Evolutionary conservation across 2,113 vertebrate genomes (phyloP), one percentile per base, ranked within the genome.

Genomic region (Lethenteron reissneri): DNA sequence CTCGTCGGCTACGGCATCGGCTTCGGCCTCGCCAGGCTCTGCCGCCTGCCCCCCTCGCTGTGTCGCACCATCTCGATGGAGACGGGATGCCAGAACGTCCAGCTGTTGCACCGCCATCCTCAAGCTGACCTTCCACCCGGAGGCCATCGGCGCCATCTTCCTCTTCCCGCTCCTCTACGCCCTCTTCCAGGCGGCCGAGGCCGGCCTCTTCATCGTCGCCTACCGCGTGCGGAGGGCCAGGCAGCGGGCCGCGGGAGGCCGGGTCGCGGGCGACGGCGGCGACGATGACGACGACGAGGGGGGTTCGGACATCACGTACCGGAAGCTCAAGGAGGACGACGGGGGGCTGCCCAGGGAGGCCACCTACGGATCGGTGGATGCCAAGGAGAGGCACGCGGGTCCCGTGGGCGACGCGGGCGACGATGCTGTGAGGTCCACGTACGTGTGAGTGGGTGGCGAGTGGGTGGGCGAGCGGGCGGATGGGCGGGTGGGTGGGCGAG

Each of bases 151-250:
- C 9, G 84, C 85, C 58, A 92, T 96, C 88, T 96, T 92, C 78
- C 95, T 97, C 87, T 97, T 99, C 70, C 92, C 92, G 1, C 80
- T 99, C 79, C 88, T 99, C 1, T 99, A 97, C 0, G 91, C 90
- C 1, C 84, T 97, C 14, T 99, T 97, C 76, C 94, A 99, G 77
- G 87, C 88, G 0, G 85, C 91, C 0, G 94, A 99, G 80, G 94
- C 94, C 0, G 91, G 87, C 41, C 12, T 94, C 62, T 88, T 97
- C 76, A 88, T 99, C 73, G 79, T 99, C 77, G 81, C 72, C 1
- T 99, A 99, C 78, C 87, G 86, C 75, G 76, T 87, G 75, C 91
- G 88, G 1, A 83, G 90, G 70, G 41, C 41, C 41, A 5, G 41
- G 41, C 41, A 41, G 41, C 41, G 41, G 41, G 41, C 41, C 41